Evolutionary conservation across 2,797 vertebrate genomes (phyloP), one percentile per base, ranked within the genome.

Genomic region (Etheostoma perlongum): DNA sequence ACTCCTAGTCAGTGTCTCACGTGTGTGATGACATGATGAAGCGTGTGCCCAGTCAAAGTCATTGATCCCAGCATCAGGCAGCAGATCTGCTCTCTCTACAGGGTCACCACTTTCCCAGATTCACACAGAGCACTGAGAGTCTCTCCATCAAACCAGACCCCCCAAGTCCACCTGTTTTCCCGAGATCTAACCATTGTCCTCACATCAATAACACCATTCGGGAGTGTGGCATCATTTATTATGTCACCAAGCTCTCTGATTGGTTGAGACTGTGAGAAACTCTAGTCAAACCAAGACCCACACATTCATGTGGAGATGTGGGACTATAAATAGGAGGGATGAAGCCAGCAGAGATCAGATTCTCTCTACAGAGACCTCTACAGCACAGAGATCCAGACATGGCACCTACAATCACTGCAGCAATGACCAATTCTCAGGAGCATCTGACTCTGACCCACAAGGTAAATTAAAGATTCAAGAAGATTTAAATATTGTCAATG

Each of bases 261-360:
- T 97, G 96, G 97, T 4, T 44, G 42, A 44, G 42, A 44, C 42
- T 44, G 42, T 44, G 42, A 44, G 42, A 44, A 44, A 15, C 42
- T 44, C 42, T 13, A 44, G 14, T 4, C 42, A 44, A 4, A 44
- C 42, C 92, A 1, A 61, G 21, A 61, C 40, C 40, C 59, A 61
- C 40, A 61, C 59, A 61, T 61, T 93, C 82, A 93, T 93, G 95
- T 94, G 94, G 89, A 90, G 89, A 90, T 88, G 82, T 7, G 65
- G 5, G 82, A 2, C 40, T 95, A 97, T 97, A 97, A 95, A 95
- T 94, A 96, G 83, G 86, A 91, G 78, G 72, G 82, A 74, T 85
- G 58, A 33, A 74, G 78, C 47, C 89, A 76, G 21, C 85, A 89
- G 69, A 86, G 67, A 52, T 25, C 63, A 66, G 63, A 91, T 79